Base-by-base conservation (phyloP, 92 coral and sea anemone genomes). In the Isaurus tuberculatus region DNA sequence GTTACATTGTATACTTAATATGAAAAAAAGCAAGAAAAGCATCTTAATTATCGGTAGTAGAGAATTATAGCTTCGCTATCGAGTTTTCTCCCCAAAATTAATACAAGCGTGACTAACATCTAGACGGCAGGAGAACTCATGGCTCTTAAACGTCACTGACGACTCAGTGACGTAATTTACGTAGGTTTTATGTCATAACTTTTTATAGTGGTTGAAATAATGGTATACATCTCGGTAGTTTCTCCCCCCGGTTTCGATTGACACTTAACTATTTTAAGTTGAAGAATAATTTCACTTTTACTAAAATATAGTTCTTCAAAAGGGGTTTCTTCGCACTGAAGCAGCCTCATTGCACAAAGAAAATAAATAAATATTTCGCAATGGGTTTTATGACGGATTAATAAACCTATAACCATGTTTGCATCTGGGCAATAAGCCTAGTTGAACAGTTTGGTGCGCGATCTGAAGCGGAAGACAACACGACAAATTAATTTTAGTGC, bases 251-350 rank as follows among this genome's bases (percentile, higher is more conserved):
- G 32, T 57, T 55, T 77, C 13, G 23, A 36, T 72, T 44, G 53
- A 36, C 69, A 77, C 22, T 57, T 11, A 32, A 36, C 64, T 77
- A 40, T n/a, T 55, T 33, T 55, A 30, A 77, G 16, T 51, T 58
- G 13, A 44, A 77, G 51, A 36, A 36, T 26, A 69, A 33, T 55
- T 31, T 58, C 13, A 9, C 63, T 6, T 34, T 65, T 40, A 58
- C 70, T 37, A 57, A 31, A 77, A 77, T 77, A 58, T 58, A 34
- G 82, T 37, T 57, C 70, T 77, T 46, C 68, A 34, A 51, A 33
- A 31, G 20, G 36, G 25, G 40, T 16, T 77, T 57, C 70, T 37
- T 63, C 11, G 26, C 17, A 48, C 23, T 51, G 46, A 40, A 25
- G n/a, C n/a, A 20, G 57, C 32, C 42, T 27, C 23, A 51, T 6